Evolutionary conservation across 2,888 invertebrate genomes (phyloP), one percentile per base, ranked within the genome.

Genomic region (Taphrorychus bicolor): DNA sequence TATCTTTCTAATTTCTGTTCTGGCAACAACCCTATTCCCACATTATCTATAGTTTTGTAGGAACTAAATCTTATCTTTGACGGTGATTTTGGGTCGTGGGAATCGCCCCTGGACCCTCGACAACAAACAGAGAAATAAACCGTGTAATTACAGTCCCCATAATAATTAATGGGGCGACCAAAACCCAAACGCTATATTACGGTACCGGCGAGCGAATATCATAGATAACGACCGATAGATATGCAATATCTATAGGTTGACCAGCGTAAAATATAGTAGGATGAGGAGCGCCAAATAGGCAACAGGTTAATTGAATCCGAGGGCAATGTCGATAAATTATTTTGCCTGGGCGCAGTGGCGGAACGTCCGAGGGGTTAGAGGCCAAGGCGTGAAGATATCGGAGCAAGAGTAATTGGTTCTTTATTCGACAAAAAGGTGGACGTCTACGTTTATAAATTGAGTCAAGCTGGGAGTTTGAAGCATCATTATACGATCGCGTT

Each of bases 271-370:
- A 53, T 65, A 65, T 65, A 59, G 40, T 22, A 54, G 57, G 22
- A 51, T 14, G 32, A 54, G 58, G 68, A 63, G 68, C 68, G 63
- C 63, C 68, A 56, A 68, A 53, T 45, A 45, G 63, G 68, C 59
- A 68, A 63, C 68, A 68, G 68, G 68, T 68, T 68, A 68, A 68
- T 68, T 68, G 68, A 68, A 68, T 53, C 68, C 59, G 68, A 68
- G 68, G 68, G 68, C 68, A 42, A 56, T 59, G 41, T 23, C 68
- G 59, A 68, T 68, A 68, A 68, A 68, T 68, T 32, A 32, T 32
- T 49, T 62, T 62, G 61, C n/a, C 59, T 58, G 67, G 67, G 40
- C 66, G 65, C 61, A 67, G 61, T 62, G 58, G 62, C 61, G 61
- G 49, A 24, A 48, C 49, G n/a, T 24, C 16, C n/a, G n/a, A n/a